A percentile compares a stretch with the other conserved stretches of the same genome.
These are phyloP conservation scores for Oscheius sp. DNA, from an alignment of 2,888 invertebrate species.

Conservation along the genomic window DNA sequence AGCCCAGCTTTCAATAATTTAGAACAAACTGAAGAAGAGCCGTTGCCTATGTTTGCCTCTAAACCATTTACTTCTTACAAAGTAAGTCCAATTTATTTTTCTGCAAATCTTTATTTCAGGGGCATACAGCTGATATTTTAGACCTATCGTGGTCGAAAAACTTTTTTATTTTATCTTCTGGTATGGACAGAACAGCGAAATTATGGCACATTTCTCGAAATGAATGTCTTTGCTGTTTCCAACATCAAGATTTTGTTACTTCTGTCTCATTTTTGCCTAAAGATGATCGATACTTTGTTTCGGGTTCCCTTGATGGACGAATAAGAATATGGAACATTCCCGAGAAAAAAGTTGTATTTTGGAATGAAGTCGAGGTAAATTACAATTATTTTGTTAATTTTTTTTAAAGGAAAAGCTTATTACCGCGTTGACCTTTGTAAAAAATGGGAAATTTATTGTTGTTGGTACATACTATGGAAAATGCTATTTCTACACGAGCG, in stretches of 20 bases:
- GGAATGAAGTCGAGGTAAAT: constrained; percentile 52
- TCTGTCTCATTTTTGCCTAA: constrained; percentile 96
- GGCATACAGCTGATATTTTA: constrained; percentile 92
- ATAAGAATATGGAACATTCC: constrained; percentile 98
- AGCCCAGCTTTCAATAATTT: constrained; percentile 42
- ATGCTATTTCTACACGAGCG: constrained; percentile 96
- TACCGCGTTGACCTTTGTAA: constrained; percentile 69
- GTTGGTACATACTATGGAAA: constrained; percentile 98
- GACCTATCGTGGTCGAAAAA: constrained; percentile 97
- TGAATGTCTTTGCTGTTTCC: constrained; percentile 97
- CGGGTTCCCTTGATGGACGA: constrained; percentile 96
- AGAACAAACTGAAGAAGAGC: constrained; percentile 20
- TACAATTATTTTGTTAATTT: neutral
- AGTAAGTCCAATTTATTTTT: constrained; percentile 6
- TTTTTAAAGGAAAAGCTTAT: constrained; percentile 68
- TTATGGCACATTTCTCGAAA: constrained; percentile 96
- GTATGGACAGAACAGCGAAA: constrained; percentile 81
- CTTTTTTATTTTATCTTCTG: constrained; percentile 67
- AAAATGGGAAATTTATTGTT: constrained; percentile 94
- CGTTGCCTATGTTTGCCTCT: constrained; percentile 41
- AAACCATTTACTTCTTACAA: constrained; percentile 62
- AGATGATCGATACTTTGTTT: constrained; percentile 85
- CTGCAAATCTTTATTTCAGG: constrained; percentile 74
- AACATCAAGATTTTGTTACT: constrained; percentile 98
- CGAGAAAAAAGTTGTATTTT: constrained; percentile 78